phyloP scores from a whole-genome alignment of 1,140 invertebrate species.

The Listronotus bonariensis region DNA sequence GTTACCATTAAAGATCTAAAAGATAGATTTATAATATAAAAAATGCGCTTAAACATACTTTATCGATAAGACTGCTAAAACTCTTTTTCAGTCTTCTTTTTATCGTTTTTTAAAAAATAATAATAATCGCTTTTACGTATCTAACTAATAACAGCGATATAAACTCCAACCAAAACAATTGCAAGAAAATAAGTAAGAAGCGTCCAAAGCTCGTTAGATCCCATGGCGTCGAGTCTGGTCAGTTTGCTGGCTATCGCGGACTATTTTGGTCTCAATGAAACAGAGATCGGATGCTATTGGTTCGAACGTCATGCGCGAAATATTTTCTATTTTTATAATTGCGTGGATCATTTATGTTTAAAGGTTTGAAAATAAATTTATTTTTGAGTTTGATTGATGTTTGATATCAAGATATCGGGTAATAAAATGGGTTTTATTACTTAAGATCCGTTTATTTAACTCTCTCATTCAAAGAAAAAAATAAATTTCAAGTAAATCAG shows the following conservation, averaged over 20 bases:
- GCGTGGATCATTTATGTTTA: slow-evolving; percentile 5
- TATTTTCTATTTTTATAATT: slow-evolving; percentile 27
- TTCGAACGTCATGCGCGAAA: slow-evolving; percentile 14
- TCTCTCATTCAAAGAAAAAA: too few species aligned
- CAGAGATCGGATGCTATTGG: slow-evolving; percentile 1
- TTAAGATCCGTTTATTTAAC: too few species aligned
- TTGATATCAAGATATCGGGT: too few species aligned
- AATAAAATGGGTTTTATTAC: too few species aligned
- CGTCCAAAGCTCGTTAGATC: slow-evolving; percentile 29
- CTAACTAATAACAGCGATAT: slow-evolving; percentile 35
- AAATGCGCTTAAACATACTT: too few species aligned
- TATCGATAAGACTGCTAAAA: too few species aligned
- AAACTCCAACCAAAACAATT: slow-evolving; percentile 35
- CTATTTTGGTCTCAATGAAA: slow-evolving; percentile 33
- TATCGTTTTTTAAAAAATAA: not conserved
- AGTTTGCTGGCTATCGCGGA: slow-evolving; percentile 15
- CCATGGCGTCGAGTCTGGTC: slow-evolving; percentile 20
- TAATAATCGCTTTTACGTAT: too few species aligned
- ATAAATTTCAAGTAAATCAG: too few species aligned
- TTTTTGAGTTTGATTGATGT: too few species aligned
- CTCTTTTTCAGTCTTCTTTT: not conserved
- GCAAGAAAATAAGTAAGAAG: slow-evolving; percentile 32
- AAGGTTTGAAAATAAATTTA: too few species aligned
- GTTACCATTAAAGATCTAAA: too few species aligned
- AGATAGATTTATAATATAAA: too few species aligned